Percentiles rank a stretch among this genome's conserved stretches.
phyloP scores from a whole-genome alignment of 2,888 invertebrate species.

The Eilema caniola region DNA sequence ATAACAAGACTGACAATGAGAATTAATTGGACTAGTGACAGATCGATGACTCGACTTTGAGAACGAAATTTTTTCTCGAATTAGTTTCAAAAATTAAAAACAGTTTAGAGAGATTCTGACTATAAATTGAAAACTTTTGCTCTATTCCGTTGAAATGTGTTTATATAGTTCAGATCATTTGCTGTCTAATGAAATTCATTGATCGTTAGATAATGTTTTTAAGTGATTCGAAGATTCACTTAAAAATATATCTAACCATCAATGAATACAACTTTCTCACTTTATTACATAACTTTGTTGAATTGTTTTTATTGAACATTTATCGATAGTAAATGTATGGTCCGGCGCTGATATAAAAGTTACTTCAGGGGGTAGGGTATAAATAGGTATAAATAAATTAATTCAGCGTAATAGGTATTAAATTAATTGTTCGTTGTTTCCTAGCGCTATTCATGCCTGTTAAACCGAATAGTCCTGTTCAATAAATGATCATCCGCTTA shows the following conservation, averaged over 20 bases:
- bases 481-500: constrained; percentile 18
- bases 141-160: not conserved
- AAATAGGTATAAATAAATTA: not conserved
- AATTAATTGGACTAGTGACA: no score
- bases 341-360: not conserved
- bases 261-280: no score
- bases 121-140: not conserved
- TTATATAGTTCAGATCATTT: not conserved
- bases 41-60: no score
- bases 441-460: not conserved
- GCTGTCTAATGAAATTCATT: not conserved
- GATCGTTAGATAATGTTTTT: not conserved
- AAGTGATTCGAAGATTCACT: not conserved
- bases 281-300: not conserved
- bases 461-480: not conserved
- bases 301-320: not conserved
- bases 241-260: no score
- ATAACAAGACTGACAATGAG: no score
- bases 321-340: not conserved
- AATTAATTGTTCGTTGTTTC: not conserved
- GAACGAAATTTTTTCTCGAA: no score
- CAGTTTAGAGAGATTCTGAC: no score
- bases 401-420: not conserved
- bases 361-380: not conserved
- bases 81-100: no score